These are phyloP conservation scores for Holothuria leucospilota DNA, from an alignment of 53 echinoderm and acorn worm genomes.

Conservation along the genomic window DNA sequence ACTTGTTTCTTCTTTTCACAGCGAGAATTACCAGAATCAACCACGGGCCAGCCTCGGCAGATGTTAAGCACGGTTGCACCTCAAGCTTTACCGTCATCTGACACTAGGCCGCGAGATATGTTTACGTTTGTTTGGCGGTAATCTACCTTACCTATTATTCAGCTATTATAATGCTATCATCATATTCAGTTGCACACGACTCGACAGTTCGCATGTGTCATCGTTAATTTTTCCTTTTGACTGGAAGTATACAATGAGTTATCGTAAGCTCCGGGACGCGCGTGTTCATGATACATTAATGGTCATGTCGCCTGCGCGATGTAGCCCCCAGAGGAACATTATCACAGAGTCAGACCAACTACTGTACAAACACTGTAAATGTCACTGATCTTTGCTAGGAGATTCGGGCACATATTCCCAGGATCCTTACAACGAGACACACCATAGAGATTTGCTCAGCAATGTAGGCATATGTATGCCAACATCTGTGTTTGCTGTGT, in stretches of 20 bases:
- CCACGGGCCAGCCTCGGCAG: slow-evolving; percentile 24
- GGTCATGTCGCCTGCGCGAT: slow-evolving; percentile 6
- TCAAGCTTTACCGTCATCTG: slow-evolving; percentile 17
- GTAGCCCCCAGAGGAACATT: slow-evolving; percentile 31
- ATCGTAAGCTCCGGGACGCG: slow-evolving; percentile 11
- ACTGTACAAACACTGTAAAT: slow-evolving; percentile 17
- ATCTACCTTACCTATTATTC: slow-evolving; percentile 8
- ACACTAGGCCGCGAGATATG: slow-evolving; percentile 37
- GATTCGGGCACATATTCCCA: too few relatives aligned
- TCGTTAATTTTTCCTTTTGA: slow-evolving; percentile 3
- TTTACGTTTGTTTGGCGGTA: slow-evolving; percentile 26
- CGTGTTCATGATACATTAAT: not conserved
- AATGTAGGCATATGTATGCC: too few relatives aligned
- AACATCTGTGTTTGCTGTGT: too few relatives aligned
- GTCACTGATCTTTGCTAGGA: not conserved
- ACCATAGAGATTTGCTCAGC: too few relatives aligned
- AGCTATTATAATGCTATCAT: slow-evolving; percentile 43
- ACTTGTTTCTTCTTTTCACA: not conserved
- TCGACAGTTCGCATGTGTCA: slow-evolving; percentile 18
- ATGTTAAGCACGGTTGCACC: slow-evolving; percentile 28
- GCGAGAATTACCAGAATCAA: slow-evolving; percentile 19
- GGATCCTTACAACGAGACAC: too few relatives aligned
- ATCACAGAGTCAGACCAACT: slow-evolving; percentile 21
- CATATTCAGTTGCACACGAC: slow-evolving; percentile 14
- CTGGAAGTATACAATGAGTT: not conserved